These are phyloP conservation scores for Liparis tanakae DNA, from an alignment of 2,797 vertebrate species.

Conservation along the genomic window DNA sequence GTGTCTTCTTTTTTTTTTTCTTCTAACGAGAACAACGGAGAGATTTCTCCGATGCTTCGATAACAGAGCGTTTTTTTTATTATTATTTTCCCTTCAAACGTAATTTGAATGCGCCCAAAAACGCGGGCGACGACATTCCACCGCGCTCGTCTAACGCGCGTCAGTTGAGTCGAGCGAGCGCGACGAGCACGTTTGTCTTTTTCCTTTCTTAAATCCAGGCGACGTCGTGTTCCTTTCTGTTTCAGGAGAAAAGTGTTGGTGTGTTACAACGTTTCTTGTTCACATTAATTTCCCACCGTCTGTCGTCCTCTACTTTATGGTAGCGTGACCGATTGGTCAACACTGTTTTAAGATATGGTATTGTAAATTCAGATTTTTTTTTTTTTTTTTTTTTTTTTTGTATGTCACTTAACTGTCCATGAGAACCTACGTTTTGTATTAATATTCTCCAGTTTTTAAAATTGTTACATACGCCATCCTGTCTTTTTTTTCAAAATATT, in stretches of 20 bases:
- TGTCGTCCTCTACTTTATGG: constrained; percentile 39
- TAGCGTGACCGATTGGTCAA: constrained; percentile 61
- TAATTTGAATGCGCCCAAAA: constrained; percentile 63
- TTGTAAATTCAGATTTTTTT: constrained; percentile 58
- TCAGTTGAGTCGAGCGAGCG: constrained; percentile 57
- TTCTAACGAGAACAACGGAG: constrained; percentile 43
- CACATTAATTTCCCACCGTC: constrained; percentile 43
- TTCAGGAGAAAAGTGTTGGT: neutral
- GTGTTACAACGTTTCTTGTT: constrained; percentile 26
- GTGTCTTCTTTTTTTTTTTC: constrained; percentile 41
- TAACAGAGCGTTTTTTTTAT: constrained; percentile 55
- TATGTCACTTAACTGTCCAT: constrained; percentile 55
- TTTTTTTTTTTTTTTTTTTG: constrained; percentile 45
- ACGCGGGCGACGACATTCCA: constrained; percentile 66
- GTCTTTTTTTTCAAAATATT: constrained; percentile 71
- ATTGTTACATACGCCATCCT: constrained; percentile 74
- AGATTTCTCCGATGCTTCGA: constrained; percentile 80
- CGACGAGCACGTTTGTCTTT: constrained; percentile 38
- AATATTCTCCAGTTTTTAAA: constrained; percentile 85
- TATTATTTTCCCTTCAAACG: constrained; percentile 3
- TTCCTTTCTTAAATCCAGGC: constrained; percentile 1
- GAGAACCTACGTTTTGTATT: constrained; percentile 75
- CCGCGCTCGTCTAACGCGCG: constrained; percentile 56
- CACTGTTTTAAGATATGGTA: constrained; percentile 65
- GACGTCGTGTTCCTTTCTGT: neutral